Base-by-base conservation (phyloP, 2,888 invertebrate genomes). In the Trissolcus japonicus region DNA sequence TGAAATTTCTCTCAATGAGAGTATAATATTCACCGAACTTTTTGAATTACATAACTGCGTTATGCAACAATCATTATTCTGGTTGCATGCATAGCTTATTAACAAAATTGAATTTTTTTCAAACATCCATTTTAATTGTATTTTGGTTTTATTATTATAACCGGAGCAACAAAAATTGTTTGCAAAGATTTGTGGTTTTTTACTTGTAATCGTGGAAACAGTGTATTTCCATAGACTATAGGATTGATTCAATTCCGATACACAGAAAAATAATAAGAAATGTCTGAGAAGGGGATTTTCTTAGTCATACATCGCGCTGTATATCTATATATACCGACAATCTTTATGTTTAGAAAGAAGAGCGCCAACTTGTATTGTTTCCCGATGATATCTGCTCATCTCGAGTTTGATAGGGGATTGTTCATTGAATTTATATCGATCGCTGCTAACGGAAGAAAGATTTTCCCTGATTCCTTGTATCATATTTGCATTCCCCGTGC, bases 391-490 rank as follows among this genome's bases (percentile, higher is more conserved):
- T 84, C 84, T 83, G 73, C 77, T 81, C 82, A 80, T 82, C 84
- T 82, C 82, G 80, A 83, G 84, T 84, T 84, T 83, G 83, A 84
- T 84, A 83, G 83, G 83, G 84, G 82, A 83, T 84, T 81, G 83
- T 84, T 84, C 82, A 84, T 84, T 83, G 84, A 84, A 84, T 84
- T 56, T 66, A 56, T 76, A 76, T 66, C 76, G 56, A 71, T 71
- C 62, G 41, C 35, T 3, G 11, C 50, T 29, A 11, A 11, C n/a
- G 56, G 35, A 29, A 4, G 1, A 35, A 35, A 35, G 7, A 35
- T 11, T 35, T 35, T 35, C 35, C 9, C 35, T 35, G 11, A 35
- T 35, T 35, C 1, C 9, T 35, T 9, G 6, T 9, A 11, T 9
- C 35, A 6, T 2, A 25, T 25, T 25, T 25, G 25, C 11, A 35